phyloP scores from a whole-genome alignment of 2,888 invertebrate genomes.

The Xestia xanthographa region DNA sequence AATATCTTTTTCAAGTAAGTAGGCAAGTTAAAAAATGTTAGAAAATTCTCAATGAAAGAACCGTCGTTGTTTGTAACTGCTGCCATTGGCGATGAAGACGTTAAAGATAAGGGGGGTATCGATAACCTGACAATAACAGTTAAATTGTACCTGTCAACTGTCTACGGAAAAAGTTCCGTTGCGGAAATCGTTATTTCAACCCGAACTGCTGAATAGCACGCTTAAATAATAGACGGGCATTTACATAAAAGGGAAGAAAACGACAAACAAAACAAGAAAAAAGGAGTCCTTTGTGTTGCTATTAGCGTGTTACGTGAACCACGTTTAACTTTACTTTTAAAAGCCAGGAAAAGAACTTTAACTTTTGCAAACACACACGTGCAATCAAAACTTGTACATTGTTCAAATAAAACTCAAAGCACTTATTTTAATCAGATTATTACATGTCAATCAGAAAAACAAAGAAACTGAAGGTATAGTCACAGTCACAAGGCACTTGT shows the following conservation, averaged over 20 bases:
- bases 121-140: constrained; percentile 31
- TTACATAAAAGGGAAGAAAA: constrained; percentile 27
- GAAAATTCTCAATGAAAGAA: constrained; percentile 14
- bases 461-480: too few species aligned
- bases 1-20: background rate
- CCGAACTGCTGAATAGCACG: background rate
- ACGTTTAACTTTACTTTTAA: background rate
- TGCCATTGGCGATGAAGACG: background rate
- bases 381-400: too few species aligned
- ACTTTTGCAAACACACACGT: background rate
- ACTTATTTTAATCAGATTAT: too few species aligned
- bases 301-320: background rate
- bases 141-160: constrained; percentile 6
- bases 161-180: constrained; percentile 16
- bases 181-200: constrained; percentile 12
- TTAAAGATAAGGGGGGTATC: constrained; percentile 8
- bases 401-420: too few species aligned
- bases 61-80: constrained; percentile 6
- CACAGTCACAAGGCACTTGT: too few species aligned
- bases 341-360: background rate
- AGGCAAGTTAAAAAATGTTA: background rate
- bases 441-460: too few species aligned
- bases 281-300: constrained; percentile 4
- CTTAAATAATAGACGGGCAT: constrained; percentile 17
- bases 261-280: constrained; percentile 40